Evolutionary conservation across 1,140 invertebrate species (phyloP).

Genomic region (Sarcophaga peregrina): DNA sequence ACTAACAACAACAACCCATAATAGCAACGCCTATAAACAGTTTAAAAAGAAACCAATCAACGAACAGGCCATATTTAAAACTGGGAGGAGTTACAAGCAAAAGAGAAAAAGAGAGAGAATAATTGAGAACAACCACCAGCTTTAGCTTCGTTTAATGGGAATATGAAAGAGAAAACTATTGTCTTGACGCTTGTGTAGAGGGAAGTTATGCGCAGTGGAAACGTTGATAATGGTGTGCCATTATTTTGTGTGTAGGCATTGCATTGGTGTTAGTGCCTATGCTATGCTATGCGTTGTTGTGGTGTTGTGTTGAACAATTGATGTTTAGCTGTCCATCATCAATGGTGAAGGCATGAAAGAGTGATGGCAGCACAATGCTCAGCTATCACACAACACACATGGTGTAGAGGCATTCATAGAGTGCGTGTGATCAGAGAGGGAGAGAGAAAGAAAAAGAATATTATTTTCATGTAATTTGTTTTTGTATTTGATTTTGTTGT

Average conservation of each 20-base stretch:
- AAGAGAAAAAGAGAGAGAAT: slow-evolving; percentile 14
- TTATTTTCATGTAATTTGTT: not conserved
- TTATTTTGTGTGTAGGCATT: not conserved
- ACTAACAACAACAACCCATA: slow-evolving; percentile 40
- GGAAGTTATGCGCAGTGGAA: not conserved
- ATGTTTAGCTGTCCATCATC: slow-evolving; percentile 46
- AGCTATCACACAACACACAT: too few species aligned
- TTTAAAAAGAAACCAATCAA: slow-evolving; percentile 43
- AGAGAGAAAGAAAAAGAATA: not conserved
- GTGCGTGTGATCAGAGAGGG: not conserved
- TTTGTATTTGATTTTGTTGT: slow-evolving; percentile 20
- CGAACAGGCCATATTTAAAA: slow-evolving; percentile 49
- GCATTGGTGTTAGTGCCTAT: not conserved
- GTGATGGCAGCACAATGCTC: not conserved
- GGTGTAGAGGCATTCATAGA: too few species aligned
- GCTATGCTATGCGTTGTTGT: not conserved
- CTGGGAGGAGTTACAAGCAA: slow-evolving; percentile 34
- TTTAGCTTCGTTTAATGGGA: not conserved
- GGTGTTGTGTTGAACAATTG: slow-evolving; percentile 5
- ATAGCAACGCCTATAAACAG: slow-evolving; percentile 22
- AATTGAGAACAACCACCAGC: not conserved
- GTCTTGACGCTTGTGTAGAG: not conserved
- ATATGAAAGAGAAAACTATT: not conserved
- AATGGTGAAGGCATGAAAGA: slow-evolving; percentile 22
- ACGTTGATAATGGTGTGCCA: not conserved